Conservation (phyloP, 1,140 invertebrate species). For the Macrosteles quadrilineatus region DNA sequence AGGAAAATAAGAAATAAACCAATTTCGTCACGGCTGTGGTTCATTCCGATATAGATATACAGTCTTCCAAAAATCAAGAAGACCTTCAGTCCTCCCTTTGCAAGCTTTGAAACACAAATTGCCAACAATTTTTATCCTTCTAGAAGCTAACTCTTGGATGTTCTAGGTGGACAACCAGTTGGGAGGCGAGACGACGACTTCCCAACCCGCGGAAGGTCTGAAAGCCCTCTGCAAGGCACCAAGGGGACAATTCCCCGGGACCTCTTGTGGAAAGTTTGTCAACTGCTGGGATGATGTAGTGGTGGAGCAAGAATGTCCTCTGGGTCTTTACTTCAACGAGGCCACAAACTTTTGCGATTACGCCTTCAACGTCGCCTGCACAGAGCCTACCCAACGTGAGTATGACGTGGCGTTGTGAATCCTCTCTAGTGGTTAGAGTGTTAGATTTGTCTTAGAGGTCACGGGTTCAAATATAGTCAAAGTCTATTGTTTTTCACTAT, state of each 20-base stretch:
- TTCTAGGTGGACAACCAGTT: constrained; percentile 12
- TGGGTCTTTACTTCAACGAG: constrained; percentile 58
- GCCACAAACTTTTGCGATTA: constrained; percentile 60
- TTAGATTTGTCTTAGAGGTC: constrained; percentile 48
- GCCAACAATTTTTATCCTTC: too few species aligned
- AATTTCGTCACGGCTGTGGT: too few species aligned
- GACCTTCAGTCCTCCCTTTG: too few species aligned
- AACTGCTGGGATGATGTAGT: constrained; percentile 71
- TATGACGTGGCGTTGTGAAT: too few species aligned
- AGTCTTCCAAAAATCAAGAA: too few species aligned
- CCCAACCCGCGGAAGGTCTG: constrained; percentile 24
- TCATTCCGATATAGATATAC: too few species aligned
- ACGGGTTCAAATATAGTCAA: neutral
- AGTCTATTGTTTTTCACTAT: too few species aligned
- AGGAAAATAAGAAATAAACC: too few species aligned
- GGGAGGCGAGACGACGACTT: constrained; percentile 15
- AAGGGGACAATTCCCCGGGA: constrained; percentile 62
- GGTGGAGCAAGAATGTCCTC: constrained; percentile 64
- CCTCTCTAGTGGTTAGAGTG: too few species aligned
- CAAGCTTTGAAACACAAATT: too few species aligned
- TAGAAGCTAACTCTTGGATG: too few species aligned
- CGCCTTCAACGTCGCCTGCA: constrained; percentile 61
- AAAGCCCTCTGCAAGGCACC: constrained; percentile 40
- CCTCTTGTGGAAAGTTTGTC: constrained; percentile 62
- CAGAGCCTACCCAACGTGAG: constrained; percentile 28